phyloP scores from a whole-genome alignment of 1,140 invertebrate species.

The Lepeophtheirus salmonis region DNA sequence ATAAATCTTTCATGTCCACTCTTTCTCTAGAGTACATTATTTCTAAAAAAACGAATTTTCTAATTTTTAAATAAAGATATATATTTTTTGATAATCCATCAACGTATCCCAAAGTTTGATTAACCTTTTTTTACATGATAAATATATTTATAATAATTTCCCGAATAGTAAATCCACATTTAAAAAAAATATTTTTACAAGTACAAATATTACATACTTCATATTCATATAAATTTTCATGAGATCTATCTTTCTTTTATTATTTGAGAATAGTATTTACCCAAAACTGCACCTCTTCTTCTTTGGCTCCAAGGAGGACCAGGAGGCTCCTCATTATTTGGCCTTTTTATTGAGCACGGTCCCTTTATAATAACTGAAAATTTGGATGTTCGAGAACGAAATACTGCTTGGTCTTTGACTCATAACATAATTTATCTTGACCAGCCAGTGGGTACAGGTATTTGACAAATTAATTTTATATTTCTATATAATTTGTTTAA shows the following conservation, averaged over 20 bases:
- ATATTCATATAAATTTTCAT: too few species aligned
- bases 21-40: too few species aligned
- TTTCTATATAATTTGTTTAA: too few species aligned
- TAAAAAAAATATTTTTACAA: slow-evolving; percentile 13
- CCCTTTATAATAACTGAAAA: slow-evolving; percentile 43
- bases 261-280: slow-evolving; percentile 22
- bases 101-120: too few species aligned
- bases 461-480: neutral
- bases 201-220: neutral
- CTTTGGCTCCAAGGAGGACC: slow-evolving; percentile 71
- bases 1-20: too few species aligned
- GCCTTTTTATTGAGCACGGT: slow-evolving; percentile 60
- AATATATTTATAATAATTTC: too few species aligned
- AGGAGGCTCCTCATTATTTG: slow-evolving; percentile 54
- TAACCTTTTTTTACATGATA: too few species aligned
- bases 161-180: neutral
- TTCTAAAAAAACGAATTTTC: too few species aligned
- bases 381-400: slow-evolving; percentile 36
- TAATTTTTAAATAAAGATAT: too few species aligned
- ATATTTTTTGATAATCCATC: too few species aligned
- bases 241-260: neutral
- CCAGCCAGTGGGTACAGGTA: slow-evolving; percentile 56
- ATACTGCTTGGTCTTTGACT: slow-evolving; percentile 49
- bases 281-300: slow-evolving; percentile 42
- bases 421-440: slow-evolving; percentile 65